Evolutionary conservation across 2,888 invertebrate genomes (phyloP).

Genomic region (Macrosiphum euphorbiae): DNA sequence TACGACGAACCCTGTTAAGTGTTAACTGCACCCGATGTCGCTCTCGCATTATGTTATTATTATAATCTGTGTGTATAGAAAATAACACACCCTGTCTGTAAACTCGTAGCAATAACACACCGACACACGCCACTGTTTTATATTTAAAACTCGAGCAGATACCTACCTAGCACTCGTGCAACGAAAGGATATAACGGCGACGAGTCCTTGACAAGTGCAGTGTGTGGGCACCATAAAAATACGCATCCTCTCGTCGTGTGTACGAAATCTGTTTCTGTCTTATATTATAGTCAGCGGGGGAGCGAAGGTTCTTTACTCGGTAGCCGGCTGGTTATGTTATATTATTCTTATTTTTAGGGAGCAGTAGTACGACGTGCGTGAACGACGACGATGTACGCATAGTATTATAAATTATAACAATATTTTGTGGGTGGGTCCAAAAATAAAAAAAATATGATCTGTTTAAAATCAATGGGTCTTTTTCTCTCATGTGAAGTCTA

Average conservation of each 20-base stretch:
- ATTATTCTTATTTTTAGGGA: neutral
- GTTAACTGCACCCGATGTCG: constrained; percentile 3
- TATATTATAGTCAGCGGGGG: constrained; percentile 30
- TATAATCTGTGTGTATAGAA: neutral
- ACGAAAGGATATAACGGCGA: neutral
- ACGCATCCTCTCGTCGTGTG: neutral
- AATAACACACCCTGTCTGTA: constrained; percentile 32
- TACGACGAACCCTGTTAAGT: neutral
- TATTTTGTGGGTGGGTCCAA: neutral
- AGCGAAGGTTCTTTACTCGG: neutral
- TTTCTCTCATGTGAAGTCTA: neutral
- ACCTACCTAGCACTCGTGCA: neutral
- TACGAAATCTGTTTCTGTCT: constrained; percentile 40
- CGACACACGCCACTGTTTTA: neutral
- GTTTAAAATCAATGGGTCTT: constrained; percentile 21
- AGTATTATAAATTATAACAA: neutral
- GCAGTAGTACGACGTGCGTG: neutral
- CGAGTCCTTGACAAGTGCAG: neutral
- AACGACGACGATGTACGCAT: neutral
- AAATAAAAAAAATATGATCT: neutral
- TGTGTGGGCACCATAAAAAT: constrained; percentile 11
- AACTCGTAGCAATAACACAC: constrained; percentile 27
- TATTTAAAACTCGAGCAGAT: constrained; percentile 18
- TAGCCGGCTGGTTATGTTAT: neutral
- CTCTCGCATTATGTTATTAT: neutral